phyloP scores from a whole-genome alignment of 2,888 invertebrate species.

The Penaeus monodon region DNA sequence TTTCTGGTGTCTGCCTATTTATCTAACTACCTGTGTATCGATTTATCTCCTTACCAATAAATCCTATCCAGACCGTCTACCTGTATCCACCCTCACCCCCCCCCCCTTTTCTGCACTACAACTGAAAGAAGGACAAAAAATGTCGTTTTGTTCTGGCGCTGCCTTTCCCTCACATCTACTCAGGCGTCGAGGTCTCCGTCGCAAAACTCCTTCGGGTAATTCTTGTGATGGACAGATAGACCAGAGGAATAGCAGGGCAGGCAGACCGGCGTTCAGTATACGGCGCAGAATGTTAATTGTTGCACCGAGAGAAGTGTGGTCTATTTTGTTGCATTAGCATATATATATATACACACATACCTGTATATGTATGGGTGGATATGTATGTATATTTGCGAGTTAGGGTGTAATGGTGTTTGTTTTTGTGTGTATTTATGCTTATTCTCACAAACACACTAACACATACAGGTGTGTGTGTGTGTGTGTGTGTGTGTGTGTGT shows the following conservation, averaged over 20 bases:
- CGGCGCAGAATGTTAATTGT: no score
- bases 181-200: not conserved
- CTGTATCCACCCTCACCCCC: not conserved
- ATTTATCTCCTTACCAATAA: not conserved
- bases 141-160: not conserved
- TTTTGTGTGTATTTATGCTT: not conserved
- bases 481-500: not conserved
- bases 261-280: slow-evolving; percentile 1
- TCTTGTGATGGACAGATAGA: no score
- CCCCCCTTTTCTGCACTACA: not conserved
- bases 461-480: not conserved
- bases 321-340: not conserved
- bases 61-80: not conserved
- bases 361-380: slow-evolving; percentile 2
- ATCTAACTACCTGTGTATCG: not conserved
- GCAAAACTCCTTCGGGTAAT: not conserved
- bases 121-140: not conserved
- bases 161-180: not conserved
- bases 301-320: no score
- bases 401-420: not conserved
- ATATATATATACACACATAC: not conserved
- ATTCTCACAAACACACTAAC: not conserved
- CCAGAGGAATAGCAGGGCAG: not conserved
- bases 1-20: not conserved
- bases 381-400: not conserved